phyloP scores from a whole-genome alignment of 2,888 invertebrate species.

The Caenorhabditis doughertyi region DNA sequence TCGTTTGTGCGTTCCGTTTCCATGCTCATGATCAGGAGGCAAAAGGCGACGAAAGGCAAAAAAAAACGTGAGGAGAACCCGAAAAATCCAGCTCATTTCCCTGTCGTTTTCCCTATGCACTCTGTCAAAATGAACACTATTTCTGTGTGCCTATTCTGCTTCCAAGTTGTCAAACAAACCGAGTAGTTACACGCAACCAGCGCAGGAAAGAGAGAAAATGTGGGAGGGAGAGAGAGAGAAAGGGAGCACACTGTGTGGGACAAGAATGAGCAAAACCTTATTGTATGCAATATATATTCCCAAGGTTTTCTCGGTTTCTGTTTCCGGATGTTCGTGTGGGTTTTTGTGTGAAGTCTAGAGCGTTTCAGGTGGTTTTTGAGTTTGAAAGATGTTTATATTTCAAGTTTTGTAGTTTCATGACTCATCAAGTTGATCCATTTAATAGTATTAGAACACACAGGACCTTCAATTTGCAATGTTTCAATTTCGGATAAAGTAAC shows the following conservation, averaged over 20 bases:
- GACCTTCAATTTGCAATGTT: too few relatives aligned
- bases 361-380: too few relatives aligned
- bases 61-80: conserved; percentile 11
- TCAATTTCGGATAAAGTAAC: too few relatives aligned
- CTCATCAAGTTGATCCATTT: too few relatives aligned
- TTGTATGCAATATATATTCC: too few relatives aligned
- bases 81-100: conserved; percentile 48
- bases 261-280: conserved; percentile 1
- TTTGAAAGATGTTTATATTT: too few relatives aligned
- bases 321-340: too few relatives aligned
- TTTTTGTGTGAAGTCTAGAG: too few relatives aligned
- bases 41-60: neutral
- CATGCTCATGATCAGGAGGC: conserved; percentile 24
- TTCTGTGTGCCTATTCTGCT: neutral
- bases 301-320: too few relatives aligned
- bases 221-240: too few relatives aligned
- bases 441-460: too few relatives aligned
- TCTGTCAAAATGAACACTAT: conserved; percentile 16
- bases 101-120: neutral
- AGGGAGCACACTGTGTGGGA: conserved; percentile 20
- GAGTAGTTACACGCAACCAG: conserved; percentile 43
- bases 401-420: too few relatives aligned
- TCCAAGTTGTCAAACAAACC: conserved; percentile 50
- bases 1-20: conserved; percentile 13
- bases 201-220: neutral